Conservation (phyloP, 1,140 invertebrate species). For the Meloidogyne chitwoodi region DNA sequence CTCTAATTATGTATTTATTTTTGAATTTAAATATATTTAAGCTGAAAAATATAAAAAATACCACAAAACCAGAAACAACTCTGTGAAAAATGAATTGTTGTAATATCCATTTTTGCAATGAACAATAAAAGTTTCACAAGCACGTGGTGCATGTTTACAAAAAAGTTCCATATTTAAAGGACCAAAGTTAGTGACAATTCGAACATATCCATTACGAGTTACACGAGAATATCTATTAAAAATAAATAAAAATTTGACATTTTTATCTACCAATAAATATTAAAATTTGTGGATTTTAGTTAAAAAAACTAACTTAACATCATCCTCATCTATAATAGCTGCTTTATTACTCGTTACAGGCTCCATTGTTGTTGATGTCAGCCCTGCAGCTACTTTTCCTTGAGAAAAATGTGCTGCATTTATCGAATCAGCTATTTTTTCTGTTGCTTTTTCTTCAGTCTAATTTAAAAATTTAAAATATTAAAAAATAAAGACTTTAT, state of each 20-base stretch:
- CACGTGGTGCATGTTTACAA: conserved; percentile 84
- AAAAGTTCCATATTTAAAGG: conserved; percentile 87
- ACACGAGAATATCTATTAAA: conserved; percentile 72
- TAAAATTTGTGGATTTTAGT: too few species aligned
- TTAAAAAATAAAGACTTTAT: conserved; percentile 49
- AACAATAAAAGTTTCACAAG: conserved; percentile 94
- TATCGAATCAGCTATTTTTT: conserved; percentile 77
- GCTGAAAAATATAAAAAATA: too few species aligned
- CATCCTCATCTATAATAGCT: conserved; percentile 71
- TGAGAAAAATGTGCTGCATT: conserved; percentile 97
- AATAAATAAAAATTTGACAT: too few species aligned
- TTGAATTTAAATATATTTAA: too few species aligned
- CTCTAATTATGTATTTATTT: too few species aligned
- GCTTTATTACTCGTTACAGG: conserved; percentile 79
- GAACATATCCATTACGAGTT: conserved; percentile 95
- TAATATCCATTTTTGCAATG: conserved; percentile 88
- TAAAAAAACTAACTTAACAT: conserved; percentile 42
- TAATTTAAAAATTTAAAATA: conserved; percentile 29
- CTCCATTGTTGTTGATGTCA: conserved; percentile 92
- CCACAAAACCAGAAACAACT: conserved; percentile 88
- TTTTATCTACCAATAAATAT: too few species aligned
- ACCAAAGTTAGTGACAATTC: conserved; percentile 82
- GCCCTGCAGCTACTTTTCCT: conserved; percentile 87
- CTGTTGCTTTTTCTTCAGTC: conserved; percentile 65
- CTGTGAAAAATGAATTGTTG: conserved; percentile 85